Evolutionary conservation across 2,888 invertebrate genomes (phyloP).

Genomic region (Lutraria lutraria): DNA sequence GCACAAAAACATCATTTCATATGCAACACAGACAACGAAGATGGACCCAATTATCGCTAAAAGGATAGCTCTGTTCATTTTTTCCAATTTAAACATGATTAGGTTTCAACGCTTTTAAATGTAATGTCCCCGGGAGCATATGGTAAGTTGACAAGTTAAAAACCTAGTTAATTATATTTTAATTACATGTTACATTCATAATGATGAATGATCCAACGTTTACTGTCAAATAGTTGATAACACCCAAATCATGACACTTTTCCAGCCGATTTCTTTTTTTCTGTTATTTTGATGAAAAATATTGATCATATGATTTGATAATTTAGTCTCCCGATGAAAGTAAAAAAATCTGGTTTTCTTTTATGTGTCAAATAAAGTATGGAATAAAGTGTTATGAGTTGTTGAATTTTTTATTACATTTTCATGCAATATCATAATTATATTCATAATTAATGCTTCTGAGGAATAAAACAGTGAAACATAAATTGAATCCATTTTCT

Average conservation of each 20-base stretch:
- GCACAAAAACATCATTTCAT: neutral
- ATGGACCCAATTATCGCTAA: neutral
- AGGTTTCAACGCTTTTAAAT: neutral
- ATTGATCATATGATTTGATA: slow-evolving; percentile 6
- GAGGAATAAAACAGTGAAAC: neutral
- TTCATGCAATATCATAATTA: too few relatives aligned
- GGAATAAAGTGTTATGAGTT: neutral
- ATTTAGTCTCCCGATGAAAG: neutral
- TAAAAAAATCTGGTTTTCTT: neutral
- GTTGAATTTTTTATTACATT: too few relatives aligned
- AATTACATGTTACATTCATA: slow-evolving; percentile 17
- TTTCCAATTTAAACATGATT: slow-evolving; percentile 1
- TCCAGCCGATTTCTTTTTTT: neutral
- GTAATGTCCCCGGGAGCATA: slow-evolving; percentile 3
- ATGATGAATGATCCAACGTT: neutral
- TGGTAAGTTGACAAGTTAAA: slow-evolving; percentile 27
- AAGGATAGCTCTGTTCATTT: slow-evolving; percentile 4
- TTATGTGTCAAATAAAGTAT: slow-evolving; percentile 1
- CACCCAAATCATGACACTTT: slow-evolving; percentile 9
- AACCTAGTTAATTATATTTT: slow-evolving; percentile 27
- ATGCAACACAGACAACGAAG: neutral
- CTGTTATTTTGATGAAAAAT: slow-evolving; percentile 13
- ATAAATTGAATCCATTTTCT: neutral
- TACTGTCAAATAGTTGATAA: neutral
- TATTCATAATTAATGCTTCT: neutral